A percentile compares a stretch with the other conserved stretches of the same genome.
Evolutionary conservation across 2,888 invertebrate species (phyloP).

Genomic region (Urechis unicinctus): DNA sequence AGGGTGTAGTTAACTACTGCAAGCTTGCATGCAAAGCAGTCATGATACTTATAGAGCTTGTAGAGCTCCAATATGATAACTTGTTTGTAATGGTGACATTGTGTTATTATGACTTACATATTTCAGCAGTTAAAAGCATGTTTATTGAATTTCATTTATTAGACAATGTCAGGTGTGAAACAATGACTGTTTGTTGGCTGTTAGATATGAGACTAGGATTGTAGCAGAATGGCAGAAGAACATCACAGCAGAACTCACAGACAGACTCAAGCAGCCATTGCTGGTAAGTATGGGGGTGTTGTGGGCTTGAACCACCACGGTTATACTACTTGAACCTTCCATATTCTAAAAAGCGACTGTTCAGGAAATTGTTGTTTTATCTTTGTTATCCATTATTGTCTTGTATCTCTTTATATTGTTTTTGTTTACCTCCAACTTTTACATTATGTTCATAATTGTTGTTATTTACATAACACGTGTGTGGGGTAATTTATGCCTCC

Average conservation of each 20-base stretch:
- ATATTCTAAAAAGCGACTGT: background rate
- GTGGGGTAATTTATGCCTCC: too few relatives aligned
- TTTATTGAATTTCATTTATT: background rate
- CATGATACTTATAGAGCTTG: background rate
- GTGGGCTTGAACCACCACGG: background rate
- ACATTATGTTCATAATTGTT: too few relatives aligned
- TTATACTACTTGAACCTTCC: background rate
- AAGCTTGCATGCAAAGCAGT: background rate
- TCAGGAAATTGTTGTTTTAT: background rate
- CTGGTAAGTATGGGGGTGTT: constrained; percentile 37
- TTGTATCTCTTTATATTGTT: background rate
- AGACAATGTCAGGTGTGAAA: constrained; percentile 35
- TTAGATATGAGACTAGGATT: constrained; percentile 9
- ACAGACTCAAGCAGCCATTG: constrained; percentile 44
- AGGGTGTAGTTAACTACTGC: background rate
- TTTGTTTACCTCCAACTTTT: too few relatives aligned
- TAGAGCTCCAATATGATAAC: background rate
- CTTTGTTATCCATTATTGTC: background rate
- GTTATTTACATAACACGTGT: too few relatives aligned
- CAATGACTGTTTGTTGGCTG: too few relatives aligned
- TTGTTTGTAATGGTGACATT: too few relatives aligned
- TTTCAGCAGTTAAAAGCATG: background rate
- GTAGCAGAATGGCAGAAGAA: constrained; percentile 37
- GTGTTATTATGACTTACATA: too few relatives aligned
- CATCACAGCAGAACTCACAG: constrained; percentile 39